These are phyloP conservation scores for Eubucco bourcierii DNA, from an alignment of 2,113 vertebrate species.

Conservation along the genomic window DNA sequence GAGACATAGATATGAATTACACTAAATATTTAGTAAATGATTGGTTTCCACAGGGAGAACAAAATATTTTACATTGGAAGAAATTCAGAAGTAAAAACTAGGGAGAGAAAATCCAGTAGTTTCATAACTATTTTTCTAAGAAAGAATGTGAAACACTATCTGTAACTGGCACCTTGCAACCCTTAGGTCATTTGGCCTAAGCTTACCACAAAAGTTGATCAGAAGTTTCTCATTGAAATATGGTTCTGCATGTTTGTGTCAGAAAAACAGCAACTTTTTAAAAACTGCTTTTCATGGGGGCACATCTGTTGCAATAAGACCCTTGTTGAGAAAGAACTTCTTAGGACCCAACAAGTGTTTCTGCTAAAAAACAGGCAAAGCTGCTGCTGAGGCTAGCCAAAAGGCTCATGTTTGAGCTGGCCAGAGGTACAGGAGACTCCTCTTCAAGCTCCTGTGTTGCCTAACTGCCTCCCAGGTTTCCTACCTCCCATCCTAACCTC, in stretches of 20 bases:
- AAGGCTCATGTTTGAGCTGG: background rate
- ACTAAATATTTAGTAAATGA: slow-evolving; percentile 57
- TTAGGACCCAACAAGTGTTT: background rate
- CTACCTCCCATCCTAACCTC: background rate
- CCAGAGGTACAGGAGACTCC: background rate
- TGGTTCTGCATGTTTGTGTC: background rate
- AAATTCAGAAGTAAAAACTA: background rate
- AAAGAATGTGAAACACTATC: slow-evolving; percentile 62
- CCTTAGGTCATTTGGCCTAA: slow-evolving; percentile 41
- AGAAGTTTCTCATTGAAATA: slow-evolving; percentile 14
- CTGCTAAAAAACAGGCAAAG: background rate
- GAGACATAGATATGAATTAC: slow-evolving; percentile 26
- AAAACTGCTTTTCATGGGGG: background rate
- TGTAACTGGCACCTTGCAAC: slow-evolving; percentile 55
- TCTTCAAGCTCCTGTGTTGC: background rate
- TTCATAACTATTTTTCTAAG: slow-evolving; percentile 61
- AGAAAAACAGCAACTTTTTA: background rate
- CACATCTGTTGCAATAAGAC: background rate
- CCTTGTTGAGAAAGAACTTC: background rate
- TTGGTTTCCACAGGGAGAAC: slow-evolving; percentile 41
- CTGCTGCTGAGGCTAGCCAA: background rate
- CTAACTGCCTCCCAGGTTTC: background rate
- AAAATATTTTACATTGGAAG: slow-evolving; percentile 48
- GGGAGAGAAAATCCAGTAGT: slow-evolving; percentile 24
- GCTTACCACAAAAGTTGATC: background rate